These are phyloP conservation scores for Hydropsyche tenuis DNA, from an alignment of 1,140 invertebrate species.

Conservation along the genomic window DNA sequence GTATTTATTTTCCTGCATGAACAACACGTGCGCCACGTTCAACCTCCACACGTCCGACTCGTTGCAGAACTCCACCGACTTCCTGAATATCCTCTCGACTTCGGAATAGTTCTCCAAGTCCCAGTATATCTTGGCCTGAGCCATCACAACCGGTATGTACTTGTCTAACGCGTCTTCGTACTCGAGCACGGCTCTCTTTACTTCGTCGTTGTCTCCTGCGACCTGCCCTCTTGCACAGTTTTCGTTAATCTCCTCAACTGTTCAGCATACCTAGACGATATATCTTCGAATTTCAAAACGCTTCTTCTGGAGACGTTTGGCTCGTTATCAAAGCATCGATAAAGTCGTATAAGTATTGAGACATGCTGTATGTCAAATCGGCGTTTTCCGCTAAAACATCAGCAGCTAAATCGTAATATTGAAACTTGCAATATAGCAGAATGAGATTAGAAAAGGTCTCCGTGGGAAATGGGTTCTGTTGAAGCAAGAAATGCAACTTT, in stretches of 20 bases:
- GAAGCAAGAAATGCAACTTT: slow-evolving; percentile 95
- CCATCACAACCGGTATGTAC: slow-evolving; percentile 96
- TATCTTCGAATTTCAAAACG: slow-evolving; percentile 96
- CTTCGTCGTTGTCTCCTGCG: slow-evolving; percentile 85
- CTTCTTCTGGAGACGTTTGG: slow-evolving; percentile 96
- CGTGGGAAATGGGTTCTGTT: slow-evolving; percentile 95
- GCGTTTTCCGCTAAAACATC: slow-evolving; percentile 98
- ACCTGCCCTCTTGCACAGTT: slow-evolving; percentile 88
- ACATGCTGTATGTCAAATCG: slow-evolving; percentile 94
- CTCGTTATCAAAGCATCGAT: slow-evolving; percentile 96
- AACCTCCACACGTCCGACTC: slow-evolving; percentile 97
- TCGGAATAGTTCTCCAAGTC: slow-evolving; percentile 95
- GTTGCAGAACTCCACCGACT: slow-evolving; percentile 97
- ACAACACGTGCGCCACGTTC: slow-evolving; percentile 97
- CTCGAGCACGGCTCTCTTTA: slow-evolving; percentile 89
- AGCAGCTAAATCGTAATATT: slow-evolving; percentile 96
- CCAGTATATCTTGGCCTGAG: slow-evolving; percentile 99
- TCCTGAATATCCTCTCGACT: slow-evolving; percentile 93
- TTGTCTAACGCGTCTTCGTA: slow-evolving; percentile 92
- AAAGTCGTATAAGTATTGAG: slow-evolving; percentile 88
- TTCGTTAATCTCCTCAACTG: slow-evolving; percentile 91
- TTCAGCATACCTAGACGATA: slow-evolving; percentile 91
- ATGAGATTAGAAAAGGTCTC: slow-evolving; percentile 98
- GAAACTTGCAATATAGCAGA: slow-evolving; percentile 95
- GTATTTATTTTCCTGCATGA: slow-evolving; percentile 99